Base-by-base conservation (phyloP, 2,113 vertebrate species). In the Seriola dumerili region DNA sequence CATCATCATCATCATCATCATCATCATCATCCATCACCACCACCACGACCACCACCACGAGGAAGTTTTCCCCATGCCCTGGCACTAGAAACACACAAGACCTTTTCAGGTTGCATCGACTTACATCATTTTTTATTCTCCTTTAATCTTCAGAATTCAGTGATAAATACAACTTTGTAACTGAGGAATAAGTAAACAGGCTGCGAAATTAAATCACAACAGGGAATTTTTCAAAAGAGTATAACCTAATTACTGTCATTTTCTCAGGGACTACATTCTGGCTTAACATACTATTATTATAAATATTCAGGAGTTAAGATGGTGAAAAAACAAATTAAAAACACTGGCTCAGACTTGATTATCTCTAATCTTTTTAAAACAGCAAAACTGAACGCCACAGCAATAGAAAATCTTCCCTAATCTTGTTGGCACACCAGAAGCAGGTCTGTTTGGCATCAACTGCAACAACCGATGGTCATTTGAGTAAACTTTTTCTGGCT, bases 251-350 rank as follows among this genome's bases (percentile, higher is more conserved):
- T 50, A 17, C 61, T 70, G 21, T 58, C 23, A 64, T 74, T 75
- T 73, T 89, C 78, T 70, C 34, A 40, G 38, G 71, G 76, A 89
- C 81, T 84, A 50, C 66, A 54, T 85, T 79, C 59, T 68, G 70
- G 29, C 44, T 83, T 75, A 72, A 44, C 42, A 70, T 63, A 76
- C 19, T 14, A 38, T 73, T 86, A 55, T 72, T 6, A 65, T 69
- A 59, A 80, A 87, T 80, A 67, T 62, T 50, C 40, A 52, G 21
- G 1, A 70, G 32, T 50, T 61, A 62, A 55, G 44, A 80, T 70
- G 25, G 36, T 13, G 29, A 55, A 62, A 76, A 72, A 65, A 59
- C 3, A 65, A 6, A 34, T 44, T 38, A 52, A 48, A 58, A 66
- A 67, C 54, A 46, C 4, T 69, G 58, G 59, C 74, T 85, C 32